Evolutionary conservation across 2,797 vertebrate genomes (phyloP).

Genomic region (Danio tinwini): DNA sequence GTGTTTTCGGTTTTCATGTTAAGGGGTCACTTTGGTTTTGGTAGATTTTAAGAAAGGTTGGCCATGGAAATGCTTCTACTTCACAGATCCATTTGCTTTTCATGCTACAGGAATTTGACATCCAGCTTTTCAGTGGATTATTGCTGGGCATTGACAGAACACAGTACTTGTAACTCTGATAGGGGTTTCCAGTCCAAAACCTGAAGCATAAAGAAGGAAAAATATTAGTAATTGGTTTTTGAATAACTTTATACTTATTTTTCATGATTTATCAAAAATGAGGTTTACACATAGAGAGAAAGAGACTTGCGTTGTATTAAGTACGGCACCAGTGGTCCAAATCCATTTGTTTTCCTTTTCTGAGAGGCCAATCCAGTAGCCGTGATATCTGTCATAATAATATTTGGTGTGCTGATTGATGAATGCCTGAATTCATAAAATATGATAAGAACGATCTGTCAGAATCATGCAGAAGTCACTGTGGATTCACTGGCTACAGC

Average conservation of each 20-base stretch:
- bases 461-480: not conserved
- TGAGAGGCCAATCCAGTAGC: constrained; percentile 74
- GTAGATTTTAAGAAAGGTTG: not conserved
- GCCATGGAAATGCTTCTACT: constrained; percentile 38
- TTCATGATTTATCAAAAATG: not conserved
- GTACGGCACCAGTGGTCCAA: constrained; percentile 58
- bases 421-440: constrained; percentile 66
- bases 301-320: constrained; percentile 43
- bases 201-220: constrained; percentile 47
- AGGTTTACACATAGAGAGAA: not conserved
- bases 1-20: not conserved
- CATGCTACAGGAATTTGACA: accelerated
- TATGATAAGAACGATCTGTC: constrained; percentile 5
- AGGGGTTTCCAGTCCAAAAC: not conserved
- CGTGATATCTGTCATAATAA: not conserved
- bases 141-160: constrained; percentile 10
- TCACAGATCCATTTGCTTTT: constrained; percentile 53
- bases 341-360: constrained; percentile 41
- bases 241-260: not conserved
- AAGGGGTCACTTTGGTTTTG: not conserved
- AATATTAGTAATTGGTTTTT: not conserved
- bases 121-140: not conserved
- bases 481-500: not conserved
- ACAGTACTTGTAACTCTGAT: accelerated
- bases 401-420: constrained; percentile 16